Percentiles rank a stretch among this genome's conserved stretches.
These are phyloP conservation scores for Leptogaster cylindrica DNA, from an alignment of 2,888 invertebrate genomes.

Conservation along the genomic window DNA sequence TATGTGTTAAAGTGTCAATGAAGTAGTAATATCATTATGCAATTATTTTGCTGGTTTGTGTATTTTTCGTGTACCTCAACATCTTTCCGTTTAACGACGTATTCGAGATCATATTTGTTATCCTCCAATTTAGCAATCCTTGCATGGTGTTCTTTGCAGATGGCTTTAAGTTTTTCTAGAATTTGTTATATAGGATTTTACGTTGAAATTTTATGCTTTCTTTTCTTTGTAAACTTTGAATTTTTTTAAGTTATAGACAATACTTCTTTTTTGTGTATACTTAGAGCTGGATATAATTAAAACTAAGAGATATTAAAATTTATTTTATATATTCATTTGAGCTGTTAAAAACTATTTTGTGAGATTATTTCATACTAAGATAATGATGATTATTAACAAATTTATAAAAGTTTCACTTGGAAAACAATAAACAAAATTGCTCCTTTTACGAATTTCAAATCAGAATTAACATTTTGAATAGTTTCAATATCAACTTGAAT, in stretches of 20 bases:
- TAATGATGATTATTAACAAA: no score
- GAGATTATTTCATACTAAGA: no score
- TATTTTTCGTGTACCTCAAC: conserved; percentile 81
- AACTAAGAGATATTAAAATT: background rate
- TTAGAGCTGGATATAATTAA: background rate
- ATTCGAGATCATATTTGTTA: conserved; percentile 98
- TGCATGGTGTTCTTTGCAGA: conserved; percentile 84
- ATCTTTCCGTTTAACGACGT: conserved; percentile 97
- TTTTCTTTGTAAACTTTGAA: no score
- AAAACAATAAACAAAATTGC: no score
- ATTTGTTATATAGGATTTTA: conserved; percentile 47
- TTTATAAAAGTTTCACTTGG: no score
- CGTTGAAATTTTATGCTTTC: no score
- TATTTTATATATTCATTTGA: conserved; percentile 11
- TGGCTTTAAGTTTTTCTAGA: conserved; percentile 77
- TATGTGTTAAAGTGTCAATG: conserved; percentile 21
- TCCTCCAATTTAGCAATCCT: conserved; percentile 90
- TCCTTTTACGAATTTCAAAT: no score
- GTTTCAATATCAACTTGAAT: background rate
- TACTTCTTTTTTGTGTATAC: no score
- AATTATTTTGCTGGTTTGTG: conserved; percentile 45
- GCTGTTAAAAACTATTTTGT: no score
- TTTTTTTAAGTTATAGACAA: no score
- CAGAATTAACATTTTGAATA: background rate
- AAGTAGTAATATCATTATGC: conserved; percentile 4